phyloP scores from a whole-genome alignment of 2,113 vertebrate species.

The Furnarius figulus region DNA sequence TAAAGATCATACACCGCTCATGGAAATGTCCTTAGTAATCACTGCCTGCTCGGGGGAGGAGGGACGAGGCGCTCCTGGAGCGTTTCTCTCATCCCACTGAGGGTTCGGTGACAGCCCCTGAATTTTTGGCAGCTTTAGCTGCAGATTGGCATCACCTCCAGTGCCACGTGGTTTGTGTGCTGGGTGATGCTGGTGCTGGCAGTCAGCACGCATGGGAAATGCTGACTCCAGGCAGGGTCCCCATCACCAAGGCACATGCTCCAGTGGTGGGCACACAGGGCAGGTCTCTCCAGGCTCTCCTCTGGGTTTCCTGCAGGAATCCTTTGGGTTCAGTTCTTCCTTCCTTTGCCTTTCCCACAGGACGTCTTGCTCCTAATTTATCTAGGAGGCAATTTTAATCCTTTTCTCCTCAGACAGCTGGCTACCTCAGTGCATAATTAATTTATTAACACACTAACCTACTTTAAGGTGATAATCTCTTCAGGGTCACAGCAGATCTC shows the following conservation, averaged over 20 bases:
- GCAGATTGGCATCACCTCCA: background rate
- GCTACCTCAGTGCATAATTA: conserved; percentile 38
- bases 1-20: conserved; percentile 60
- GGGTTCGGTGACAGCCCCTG: background rate
- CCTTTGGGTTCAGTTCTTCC: background rate
- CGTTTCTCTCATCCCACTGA: conserved; percentile 16
- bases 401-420: conserved; percentile 46
- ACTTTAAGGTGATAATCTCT: conserved; percentile 51
- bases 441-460: conserved; percentile 69
- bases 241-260: fast-evolving
- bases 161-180: fast-evolving
- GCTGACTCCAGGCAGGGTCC: background rate
- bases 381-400: conserved; percentile 53
- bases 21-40: conserved; percentile 74
- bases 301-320: background rate
- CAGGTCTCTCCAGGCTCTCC: background rate
- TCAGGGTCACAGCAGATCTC: conserved; percentile 27
- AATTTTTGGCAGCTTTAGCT: conserved; percentile 1
- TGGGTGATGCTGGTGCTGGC: background rate
- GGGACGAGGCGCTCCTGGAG: background rate
- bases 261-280: background rate
- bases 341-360: background rate
- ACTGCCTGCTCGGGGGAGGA: conserved; percentile 44
- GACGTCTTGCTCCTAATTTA: background rate
- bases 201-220: fast-evolving